Evolutionary conservation across 2,888 invertebrate species (phyloP).

Genomic region (Conistra vaccinii): DNA sequence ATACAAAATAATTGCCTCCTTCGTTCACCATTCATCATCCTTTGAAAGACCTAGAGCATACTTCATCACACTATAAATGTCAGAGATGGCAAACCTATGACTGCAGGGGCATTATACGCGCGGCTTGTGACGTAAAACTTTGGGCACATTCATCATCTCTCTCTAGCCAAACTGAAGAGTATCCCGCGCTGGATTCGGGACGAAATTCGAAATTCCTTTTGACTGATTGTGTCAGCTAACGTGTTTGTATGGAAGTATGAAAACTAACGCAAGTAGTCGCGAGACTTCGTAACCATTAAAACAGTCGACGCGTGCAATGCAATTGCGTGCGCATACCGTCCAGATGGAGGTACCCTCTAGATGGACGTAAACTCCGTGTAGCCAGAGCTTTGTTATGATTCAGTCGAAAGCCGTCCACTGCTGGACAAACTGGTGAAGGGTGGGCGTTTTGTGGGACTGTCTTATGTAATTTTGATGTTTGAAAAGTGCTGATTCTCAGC

Average conservation of each 20-base stretch:
- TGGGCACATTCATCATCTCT: no score
- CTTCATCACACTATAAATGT: not conserved
- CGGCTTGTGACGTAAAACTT: no score
- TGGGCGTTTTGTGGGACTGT: no score
- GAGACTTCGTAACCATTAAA: not conserved
- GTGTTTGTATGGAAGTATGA: not conserved
- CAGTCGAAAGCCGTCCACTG: not conserved
- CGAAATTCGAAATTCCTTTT: not conserved
- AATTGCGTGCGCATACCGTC: not conserved
- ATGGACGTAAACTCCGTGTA: no score
- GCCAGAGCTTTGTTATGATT: not conserved
- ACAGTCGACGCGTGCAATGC: not conserved
- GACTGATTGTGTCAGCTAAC: not conserved
- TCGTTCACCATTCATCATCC: conserved; percentile 37
- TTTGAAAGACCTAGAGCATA: conserved; percentile 10
- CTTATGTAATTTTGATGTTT: no score
- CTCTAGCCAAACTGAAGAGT: no score
- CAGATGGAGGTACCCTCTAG: no score
- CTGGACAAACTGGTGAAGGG: not conserved
- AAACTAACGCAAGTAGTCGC: not conserved
- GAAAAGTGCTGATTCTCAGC: no score
- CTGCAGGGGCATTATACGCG: no score
- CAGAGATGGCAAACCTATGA: conserved; percentile 17
- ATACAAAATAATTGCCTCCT: conserved; percentile 43
- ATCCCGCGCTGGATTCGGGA: no score